Evolutionary conservation across 2,113 vertebrate genomes (phyloP), one percentile per base, ranked within the genome.

Genomic region (Anhinga rufa): DNA sequence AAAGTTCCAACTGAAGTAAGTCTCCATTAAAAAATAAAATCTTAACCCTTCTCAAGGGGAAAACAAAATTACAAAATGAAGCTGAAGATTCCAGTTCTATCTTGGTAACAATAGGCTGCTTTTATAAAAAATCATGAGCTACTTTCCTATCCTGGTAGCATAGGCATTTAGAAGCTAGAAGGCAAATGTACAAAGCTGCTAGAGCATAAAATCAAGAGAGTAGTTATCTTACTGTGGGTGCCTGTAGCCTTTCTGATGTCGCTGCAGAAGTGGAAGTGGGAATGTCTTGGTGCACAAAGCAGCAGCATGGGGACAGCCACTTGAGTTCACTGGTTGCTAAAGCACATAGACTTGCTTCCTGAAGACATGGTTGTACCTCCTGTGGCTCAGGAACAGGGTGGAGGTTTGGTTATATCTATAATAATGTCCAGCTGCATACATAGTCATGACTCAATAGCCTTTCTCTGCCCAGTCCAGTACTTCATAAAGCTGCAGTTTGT

Each of bases 311-410:
- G 60, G 20, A 72, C 10, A 52, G 52, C 10, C 48, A 16, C 44
- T 49, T 61, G 31, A 46, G 46, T 24, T 78, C 40, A 17, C 36
- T 51, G 46, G 10, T 6, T 36, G 44, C 1, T 88, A 44, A 58
- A 93, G 58, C 64, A 79, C 62, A n/a, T 7, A 58, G 40, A 10
- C 4, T 58, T 60, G 18, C 22, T 72, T 77, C 80, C 54, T 55
- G 31, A 54, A 57, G 48, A n/a, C 54, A 7, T 5, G 28, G 18
- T 29, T 0, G 0, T 57, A 22, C 44, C 36, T 88, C 46, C n/a
- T 81, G 60, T 49, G 48, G 49, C 60, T 86, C 60, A 79, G 74
- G 62, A 58, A 14, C 9, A 49, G 61, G 49, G 52, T 9, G 12
- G 26, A 61, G 65, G 28, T 78, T 84, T 89, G 74, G 34, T 75